phyloP scores from a whole-genome alignment of 2,888 invertebrate genomes.

The Atrina japonica region DNA sequence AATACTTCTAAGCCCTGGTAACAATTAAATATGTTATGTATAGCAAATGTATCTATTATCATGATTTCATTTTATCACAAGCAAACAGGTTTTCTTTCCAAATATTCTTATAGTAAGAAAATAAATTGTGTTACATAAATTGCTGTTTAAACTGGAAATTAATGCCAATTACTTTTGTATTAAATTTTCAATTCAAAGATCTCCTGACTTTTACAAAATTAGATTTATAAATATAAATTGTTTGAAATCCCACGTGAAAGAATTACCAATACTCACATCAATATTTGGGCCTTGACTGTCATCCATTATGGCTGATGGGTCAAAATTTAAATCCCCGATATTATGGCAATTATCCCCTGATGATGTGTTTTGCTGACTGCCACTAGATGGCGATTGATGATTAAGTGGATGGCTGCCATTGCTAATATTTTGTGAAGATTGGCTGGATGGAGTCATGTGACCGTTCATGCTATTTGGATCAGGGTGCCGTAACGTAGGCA shows the following conservation, averaged over 20 bases:
- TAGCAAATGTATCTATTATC: too few relatives aligned
- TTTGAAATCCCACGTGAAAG: background rate
- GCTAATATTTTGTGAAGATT: conserved; percentile 63
- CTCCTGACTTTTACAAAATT: too few relatives aligned
- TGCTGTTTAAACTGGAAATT: too few relatives aligned
- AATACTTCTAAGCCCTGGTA: too few relatives aligned
- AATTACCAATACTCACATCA: conserved; percentile 87
- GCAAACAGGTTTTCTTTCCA: too few relatives aligned
- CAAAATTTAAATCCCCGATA: conserved; percentile 83
- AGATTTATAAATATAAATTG: too few relatives aligned
- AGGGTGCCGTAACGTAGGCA: conserved; percentile 61
- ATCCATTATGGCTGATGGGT: conserved; percentile 95
- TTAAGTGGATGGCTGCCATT: conserved; percentile 65
- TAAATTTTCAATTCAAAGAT: too few relatives aligned
- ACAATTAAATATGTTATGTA: too few relatives aligned
- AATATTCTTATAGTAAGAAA: too few relatives aligned
- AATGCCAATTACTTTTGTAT: too few relatives aligned
- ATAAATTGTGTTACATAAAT: too few relatives aligned
- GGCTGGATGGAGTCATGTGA: conserved; percentile 63
- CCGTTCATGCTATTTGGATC: conserved; percentile 55
- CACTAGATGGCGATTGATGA: conserved; percentile 54
- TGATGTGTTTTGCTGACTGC: conserved; percentile 43
- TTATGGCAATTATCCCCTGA: conserved; percentile 52
- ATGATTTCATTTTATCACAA: too few relatives aligned
- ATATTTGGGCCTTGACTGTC: conserved; percentile 92